Evolutionary conservation across 2,888 invertebrate species (phyloP).

Genomic region (Slavum lentiscoides): DNA sequence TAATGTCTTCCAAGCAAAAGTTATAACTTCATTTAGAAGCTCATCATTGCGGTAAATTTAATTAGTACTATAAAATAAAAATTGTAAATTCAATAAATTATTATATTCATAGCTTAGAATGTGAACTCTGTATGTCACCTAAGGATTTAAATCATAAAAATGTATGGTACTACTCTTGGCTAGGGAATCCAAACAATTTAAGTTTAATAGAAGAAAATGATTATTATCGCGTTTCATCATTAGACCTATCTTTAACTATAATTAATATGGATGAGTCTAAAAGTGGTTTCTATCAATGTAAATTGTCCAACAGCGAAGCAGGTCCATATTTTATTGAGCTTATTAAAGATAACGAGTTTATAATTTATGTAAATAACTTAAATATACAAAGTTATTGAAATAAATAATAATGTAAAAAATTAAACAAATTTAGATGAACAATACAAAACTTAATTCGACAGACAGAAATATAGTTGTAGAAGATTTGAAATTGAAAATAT

Average conservation of each 20-base stretch:
- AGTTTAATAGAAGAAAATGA: conserved; percentile 61
- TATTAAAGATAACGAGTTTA: conserved; percentile 60
- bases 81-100: background rate
- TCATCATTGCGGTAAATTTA: conserved; percentile 60
- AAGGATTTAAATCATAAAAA: conserved; percentile 60
- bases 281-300: conserved; percentile 66
- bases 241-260: conserved; percentile 63
- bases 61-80: background rate
- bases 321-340: conserved; percentile 65
- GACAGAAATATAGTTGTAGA: conserved; percentile 9
- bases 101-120: conserved; percentile 60
- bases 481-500: conserved; percentile 34
- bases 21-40: conserved; percentile 62
- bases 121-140: conserved; percentile 65
- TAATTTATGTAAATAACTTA: conserved; percentile 59
- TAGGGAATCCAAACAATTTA: conserved; percentile 57
- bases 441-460: background rate
- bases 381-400: background rate
- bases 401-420: background rate
- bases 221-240: conserved; percentile 61
- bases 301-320: conserved; percentile 61
- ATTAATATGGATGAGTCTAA: conserved; percentile 62
- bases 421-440: background rate
- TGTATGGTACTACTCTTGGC: conserved; percentile 61
- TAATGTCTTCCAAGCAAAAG: conserved; percentile 60